Base-by-base conservation (phyloP, 2,113 vertebrate genomes). In the Perca fluviatilis region DNA sequence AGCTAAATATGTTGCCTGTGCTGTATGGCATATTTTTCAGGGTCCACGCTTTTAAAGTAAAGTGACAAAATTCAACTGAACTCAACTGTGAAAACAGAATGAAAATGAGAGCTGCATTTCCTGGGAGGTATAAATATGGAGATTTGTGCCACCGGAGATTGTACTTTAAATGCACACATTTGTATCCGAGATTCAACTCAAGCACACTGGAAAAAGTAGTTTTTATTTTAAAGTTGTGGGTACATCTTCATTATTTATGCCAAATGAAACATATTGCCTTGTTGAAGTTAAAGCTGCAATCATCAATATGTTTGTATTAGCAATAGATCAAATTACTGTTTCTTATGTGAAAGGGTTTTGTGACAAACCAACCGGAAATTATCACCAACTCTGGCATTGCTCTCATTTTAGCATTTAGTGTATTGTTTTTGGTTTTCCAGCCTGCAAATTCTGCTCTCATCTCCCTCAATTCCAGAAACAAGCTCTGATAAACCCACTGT, bases 81-180 rank as follows among this genome's bases (percentile, higher is more conserved):
- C n/a, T 70, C 25, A 69, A 60, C 60, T 57, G 65, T 71, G 82
- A 75, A 77, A 65, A 68, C 46, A 56, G 46, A 82, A 51, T 30
- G 56, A 83, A 66, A 80, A 54, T 12, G 23, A 64, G 58, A 68
- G 43, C 40, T 60, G 18, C 27, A 13, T 73, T 72, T 78, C 67
- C 19, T 51, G 53, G 33, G 9, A n/a, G 72, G 40, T 46, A 68
- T 43, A 65, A 63, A 78, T 76, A 72, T 83, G 76, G 40, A 82
- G 60, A 80, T 82, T 23, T 40, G 57, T 64, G 75, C 40, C 78
- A 50, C 14, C 4, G 6, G 68, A 71, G 76, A 80, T 50, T 78
- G 30, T 43, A 14, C 50, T 78, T 63, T 60, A 73, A 19, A 74
- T 43, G 7, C 57, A 53, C 5, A 43, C 36, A 77, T 66, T 74